phyloP scores from a whole-genome alignment of 2,888 invertebrate genomes.

The Heteromyza rotundicornis region DNA sequence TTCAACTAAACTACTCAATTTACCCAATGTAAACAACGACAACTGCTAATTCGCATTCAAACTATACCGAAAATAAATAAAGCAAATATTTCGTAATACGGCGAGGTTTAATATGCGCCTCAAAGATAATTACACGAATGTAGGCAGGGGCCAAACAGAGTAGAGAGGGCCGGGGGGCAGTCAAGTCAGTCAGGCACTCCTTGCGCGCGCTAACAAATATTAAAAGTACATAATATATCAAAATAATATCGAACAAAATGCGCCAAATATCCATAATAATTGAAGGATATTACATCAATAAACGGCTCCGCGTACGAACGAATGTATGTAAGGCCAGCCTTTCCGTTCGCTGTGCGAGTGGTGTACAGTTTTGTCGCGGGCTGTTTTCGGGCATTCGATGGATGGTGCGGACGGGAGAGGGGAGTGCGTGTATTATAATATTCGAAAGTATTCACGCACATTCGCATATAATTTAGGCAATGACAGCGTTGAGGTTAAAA shows the following conservation, averaged over 20 bases:
- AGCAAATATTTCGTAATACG: not conserved
- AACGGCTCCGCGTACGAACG: conserved; percentile 35
- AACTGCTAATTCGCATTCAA: too few species aligned
- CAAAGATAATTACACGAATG: conserved; percentile 14
- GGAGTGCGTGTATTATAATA: conserved; percentile 17
- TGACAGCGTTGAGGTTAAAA: conserved; percentile 37
- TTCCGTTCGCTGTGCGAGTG: too few species aligned
- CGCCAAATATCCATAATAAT: conserved; percentile 58
- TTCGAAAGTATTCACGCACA: not conserved
- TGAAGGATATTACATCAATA: conserved; percentile 59
- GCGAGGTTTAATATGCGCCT: not conserved
- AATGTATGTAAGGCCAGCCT: too few species aligned
- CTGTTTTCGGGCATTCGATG: not conserved
- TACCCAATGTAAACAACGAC: too few species aligned
- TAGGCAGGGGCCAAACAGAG: too few species aligned
- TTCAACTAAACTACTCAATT: not conserved
- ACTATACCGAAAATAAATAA: not conserved
- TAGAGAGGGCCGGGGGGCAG: too few species aligned
- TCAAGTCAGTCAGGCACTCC: too few species aligned
- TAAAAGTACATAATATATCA: conserved; percentile 33
- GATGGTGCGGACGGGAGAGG: not conserved
- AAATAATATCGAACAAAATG: conserved; percentile 38
- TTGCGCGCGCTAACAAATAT: not conserved
- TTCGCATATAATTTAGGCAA: conserved; percentile 44
- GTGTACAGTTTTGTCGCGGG: too few species aligned